phyloP scores from a whole-genome alignment of 2,113 vertebrate genomes.

The Strix aluco region DNA sequence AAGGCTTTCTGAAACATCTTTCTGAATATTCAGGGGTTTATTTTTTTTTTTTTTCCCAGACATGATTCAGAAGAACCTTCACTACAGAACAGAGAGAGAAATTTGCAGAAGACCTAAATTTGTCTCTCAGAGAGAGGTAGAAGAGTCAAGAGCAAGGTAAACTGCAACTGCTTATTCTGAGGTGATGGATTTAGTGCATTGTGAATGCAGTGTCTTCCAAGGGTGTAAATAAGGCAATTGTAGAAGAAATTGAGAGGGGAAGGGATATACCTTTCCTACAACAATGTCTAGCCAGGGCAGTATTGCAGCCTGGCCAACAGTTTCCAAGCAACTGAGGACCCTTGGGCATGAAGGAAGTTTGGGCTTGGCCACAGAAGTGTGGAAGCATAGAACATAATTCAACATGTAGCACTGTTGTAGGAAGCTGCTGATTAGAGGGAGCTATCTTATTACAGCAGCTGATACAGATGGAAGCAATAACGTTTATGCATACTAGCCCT shows the following conservation, averaged over 20 bases:
- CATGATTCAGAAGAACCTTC: slow-evolving; percentile 83
- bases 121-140: slow-evolving; percentile 75
- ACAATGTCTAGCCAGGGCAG: neutral
- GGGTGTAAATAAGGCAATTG: neutral
- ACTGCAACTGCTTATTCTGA: neutral
- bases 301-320: neutral
- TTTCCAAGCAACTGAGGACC: neutral
- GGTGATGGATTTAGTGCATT: neutral
- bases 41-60: slow-evolving; percentile 8
- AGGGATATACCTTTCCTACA: neutral
- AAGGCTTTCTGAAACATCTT: neutral
- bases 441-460: neutral
- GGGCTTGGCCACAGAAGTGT: neutral
- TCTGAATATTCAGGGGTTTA: neutral
- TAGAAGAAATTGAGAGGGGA: neutral
- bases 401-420: neutral
- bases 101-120: slow-evolving; percentile 83
- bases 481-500: neutral
- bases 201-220: neutral
- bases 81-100: slow-evolving; percentile 70
- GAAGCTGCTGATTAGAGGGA: neutral
- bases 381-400: neutral
- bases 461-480: neutral
- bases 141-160: slow-evolving; percentile 59
- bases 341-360: neutral